These are phyloP conservation scores for Conistra vaccinii DNA, from an alignment of 2,888 invertebrate genomes.

Conservation along the genomic window DNA sequence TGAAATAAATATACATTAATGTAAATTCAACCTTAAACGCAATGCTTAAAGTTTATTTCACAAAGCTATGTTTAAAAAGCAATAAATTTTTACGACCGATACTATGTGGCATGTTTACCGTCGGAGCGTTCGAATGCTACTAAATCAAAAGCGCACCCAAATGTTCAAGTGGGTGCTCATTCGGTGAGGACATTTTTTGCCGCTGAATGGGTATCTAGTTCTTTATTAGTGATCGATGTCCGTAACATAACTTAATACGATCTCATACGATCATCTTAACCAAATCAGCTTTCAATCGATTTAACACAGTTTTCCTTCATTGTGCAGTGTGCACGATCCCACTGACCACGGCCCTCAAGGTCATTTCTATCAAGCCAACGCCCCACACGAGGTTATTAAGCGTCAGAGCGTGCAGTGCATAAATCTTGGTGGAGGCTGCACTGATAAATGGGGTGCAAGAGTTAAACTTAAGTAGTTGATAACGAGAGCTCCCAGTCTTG, in stretches of 20 bases:
- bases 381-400: constrained; percentile 22
- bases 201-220: no score
- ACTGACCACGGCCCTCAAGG: constrained; percentile 4
- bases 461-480: constrained; percentile 43
- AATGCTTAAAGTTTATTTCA: no score
- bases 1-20: no score
- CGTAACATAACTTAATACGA: neutral
- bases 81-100: no score
- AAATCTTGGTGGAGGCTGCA: constrained; percentile 38
- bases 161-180: no score
- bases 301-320: constrained; percentile 4
- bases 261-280: neutral
- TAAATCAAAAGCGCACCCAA: no score
- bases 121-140: no score
- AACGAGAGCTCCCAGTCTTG: constrained; percentile 35
- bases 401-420: constrained; percentile 41
- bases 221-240: no score
- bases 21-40: no score
- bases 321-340: neutral
- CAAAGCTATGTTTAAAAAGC: no score
- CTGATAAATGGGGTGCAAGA: constrained; percentile 25
- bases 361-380: constrained; percentile 15
- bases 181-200: no score
- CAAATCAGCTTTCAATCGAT: constrained; percentile 9
- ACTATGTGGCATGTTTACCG: no score